Percentiles rank a stretch among this genome's conserved stretches.
Evolutionary conservation across 2,797 vertebrate species (phyloP).

Genomic region (Alcedo quadribrachys): DNA sequence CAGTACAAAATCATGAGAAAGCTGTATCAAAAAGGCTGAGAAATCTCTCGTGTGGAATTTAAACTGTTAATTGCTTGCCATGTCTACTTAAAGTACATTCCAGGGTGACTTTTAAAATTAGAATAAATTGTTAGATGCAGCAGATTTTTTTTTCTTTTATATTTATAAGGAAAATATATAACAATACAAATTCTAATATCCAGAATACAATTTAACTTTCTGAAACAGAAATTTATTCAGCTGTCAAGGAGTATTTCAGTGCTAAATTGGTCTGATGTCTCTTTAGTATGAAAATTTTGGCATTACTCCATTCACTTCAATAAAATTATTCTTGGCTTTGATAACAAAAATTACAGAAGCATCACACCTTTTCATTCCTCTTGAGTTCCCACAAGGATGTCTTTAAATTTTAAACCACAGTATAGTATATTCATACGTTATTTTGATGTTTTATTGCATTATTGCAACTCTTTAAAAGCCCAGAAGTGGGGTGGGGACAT

Average conservation of each 20-base stretch:
- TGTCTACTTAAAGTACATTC: not conserved
- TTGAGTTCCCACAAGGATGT: not conserved
- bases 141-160: not conserved
- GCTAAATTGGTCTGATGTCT: not conserved
- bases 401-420: not conserved
- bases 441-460: not conserved
- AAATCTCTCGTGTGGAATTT: not conserved
- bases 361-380: not conserved
- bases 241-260: not conserved
- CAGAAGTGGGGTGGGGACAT: not conserved
- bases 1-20: not conserved
- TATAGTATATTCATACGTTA: not conserved
- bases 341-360: not conserved
- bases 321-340: not conserved
- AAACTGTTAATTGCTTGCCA: not conserved
- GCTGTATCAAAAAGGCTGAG: not conserved
- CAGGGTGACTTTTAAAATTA: not conserved
- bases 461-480: not conserved
- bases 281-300: not conserved
- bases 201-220: not conserved
- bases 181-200: not conserved
- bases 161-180: not conserved
- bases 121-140: not conserved
- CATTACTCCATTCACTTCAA: not conserved
- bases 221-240: not conserved